Evolutionary conservation across 2,113 vertebrate genomes (phyloP).

Genomic region (Leucosticte australis): DNA sequence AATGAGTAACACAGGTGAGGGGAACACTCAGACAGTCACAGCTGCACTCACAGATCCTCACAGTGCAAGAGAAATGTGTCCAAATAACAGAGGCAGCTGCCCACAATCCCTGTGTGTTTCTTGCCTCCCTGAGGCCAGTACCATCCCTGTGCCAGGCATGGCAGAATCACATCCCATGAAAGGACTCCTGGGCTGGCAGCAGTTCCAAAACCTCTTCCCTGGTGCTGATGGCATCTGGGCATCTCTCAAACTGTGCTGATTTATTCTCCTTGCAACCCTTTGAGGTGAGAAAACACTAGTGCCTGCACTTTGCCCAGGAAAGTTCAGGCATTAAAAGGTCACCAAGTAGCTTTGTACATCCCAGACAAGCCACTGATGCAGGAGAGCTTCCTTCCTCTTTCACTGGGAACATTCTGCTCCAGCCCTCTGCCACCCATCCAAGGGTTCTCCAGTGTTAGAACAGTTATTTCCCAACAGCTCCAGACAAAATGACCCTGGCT

Average conservation of each 20-base stretch:
- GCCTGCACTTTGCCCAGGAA: background rate
- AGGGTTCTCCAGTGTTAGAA: accelerated
- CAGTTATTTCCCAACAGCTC: background rate
- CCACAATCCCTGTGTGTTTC: background rate
- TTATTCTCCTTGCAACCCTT: background rate
- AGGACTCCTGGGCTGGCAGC: background rate
- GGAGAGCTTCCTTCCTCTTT: background rate
- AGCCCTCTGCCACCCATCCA: background rate
- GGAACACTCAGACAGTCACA: background rate
- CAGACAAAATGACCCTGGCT: background rate
- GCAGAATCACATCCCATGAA: background rate
- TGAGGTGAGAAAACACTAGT: accelerated
- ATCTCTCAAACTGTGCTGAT: background rate
- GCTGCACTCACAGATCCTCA: background rate
- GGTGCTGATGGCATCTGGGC: background rate
- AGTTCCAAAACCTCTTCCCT: background rate
- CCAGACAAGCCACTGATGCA: background rate
- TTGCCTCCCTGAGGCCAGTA: background rate
- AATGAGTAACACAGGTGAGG: background rate
- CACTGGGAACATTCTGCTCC: background rate
- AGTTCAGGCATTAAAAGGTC: background rate
- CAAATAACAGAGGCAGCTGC: background rate
- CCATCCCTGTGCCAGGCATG: background rate
- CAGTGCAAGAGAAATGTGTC: background rate
- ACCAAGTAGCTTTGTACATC: background rate